Percentiles rank a stretch among this genome's conserved stretches.
Evolutionary conservation across 2,888 invertebrate genomes (phyloP).

Genomic region (Sarcophaga subvicina): DNA sequence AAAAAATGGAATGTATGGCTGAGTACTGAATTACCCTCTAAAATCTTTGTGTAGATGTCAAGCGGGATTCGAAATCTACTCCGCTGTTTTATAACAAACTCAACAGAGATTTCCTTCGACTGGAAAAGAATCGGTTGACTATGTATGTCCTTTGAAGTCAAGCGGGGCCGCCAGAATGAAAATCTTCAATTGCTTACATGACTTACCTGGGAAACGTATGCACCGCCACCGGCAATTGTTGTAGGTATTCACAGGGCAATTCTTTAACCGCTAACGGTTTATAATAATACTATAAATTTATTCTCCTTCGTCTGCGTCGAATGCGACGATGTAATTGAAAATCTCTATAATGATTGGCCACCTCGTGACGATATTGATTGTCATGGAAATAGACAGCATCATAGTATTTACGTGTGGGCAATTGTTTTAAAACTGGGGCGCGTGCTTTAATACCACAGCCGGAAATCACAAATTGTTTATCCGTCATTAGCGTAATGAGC

Average conservation of each 20-base stretch:
- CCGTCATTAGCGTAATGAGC: slow-evolving; percentile 29
- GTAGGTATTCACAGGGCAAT: slow-evolving; percentile 68
- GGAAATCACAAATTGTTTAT: slow-evolving; percentile 71
- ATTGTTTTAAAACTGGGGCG: slow-evolving; percentile 65
- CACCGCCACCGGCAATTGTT: slow-evolving; percentile 73
- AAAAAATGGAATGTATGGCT: too few species aligned
- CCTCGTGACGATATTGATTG: slow-evolving; percentile 75
- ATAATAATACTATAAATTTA: slow-evolving; percentile 47
- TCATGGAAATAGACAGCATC: slow-evolving; percentile 70
- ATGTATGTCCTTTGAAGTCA: too few species aligned
- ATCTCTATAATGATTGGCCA: slow-evolving; percentile 80
- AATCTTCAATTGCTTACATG: not conserved
- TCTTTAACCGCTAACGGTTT: slow-evolving; percentile 34
- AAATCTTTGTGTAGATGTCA: too few species aligned
- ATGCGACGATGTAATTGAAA: slow-evolving; percentile 71
- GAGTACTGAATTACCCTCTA: too few species aligned
- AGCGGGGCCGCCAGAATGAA: too few species aligned
- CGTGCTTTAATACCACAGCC: slow-evolving; percentile 72
- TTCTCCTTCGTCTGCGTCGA: slow-evolving; percentile 47
- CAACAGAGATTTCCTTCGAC: too few species aligned
- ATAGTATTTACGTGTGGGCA: slow-evolving; percentile 75
- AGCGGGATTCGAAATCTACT: too few species aligned
- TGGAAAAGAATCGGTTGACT: too few species aligned
- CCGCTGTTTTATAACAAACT: too few species aligned
- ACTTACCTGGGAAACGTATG: slow-evolving; percentile 77